Evolutionary conservation across 2,888 invertebrate species (phyloP).

Genomic region (Ochropleura leucogaster): DNA sequence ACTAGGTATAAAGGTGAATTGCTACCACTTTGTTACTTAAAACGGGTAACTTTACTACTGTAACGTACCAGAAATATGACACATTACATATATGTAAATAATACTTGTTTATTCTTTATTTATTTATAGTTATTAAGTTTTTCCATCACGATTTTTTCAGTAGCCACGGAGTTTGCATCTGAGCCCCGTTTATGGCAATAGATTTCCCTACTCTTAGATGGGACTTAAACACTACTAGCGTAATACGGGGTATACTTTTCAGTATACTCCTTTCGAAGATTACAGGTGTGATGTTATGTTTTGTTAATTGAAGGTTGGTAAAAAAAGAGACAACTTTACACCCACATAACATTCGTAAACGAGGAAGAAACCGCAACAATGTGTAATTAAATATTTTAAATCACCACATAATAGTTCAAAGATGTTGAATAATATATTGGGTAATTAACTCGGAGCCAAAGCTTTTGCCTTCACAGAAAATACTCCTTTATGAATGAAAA

Average conservation of each 20-base stretch:
- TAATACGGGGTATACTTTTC: too few species aligned
- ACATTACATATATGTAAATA: neutral
- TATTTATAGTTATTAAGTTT: neutral
- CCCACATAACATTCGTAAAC: too few species aligned
- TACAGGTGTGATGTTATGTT: too few species aligned
- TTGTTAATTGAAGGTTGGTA: too few species aligned
- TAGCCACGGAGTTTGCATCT: too few species aligned
- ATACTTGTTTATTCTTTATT: neutral
- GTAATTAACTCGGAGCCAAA: neutral
- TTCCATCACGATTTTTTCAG: too few species aligned
- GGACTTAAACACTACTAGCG: too few species aligned
- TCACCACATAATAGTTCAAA: neutral
- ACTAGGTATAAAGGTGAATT: neutral
- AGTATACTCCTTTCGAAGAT: too few species aligned
- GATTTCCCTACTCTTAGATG: too few species aligned
- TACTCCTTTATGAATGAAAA: neutral
- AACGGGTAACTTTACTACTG: neutral
- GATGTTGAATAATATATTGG: neutral
- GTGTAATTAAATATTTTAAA: neutral
- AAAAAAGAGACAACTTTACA: too few species aligned
- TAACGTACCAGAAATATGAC: neutral
- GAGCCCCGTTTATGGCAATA: too few species aligned
- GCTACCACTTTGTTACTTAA: neutral
- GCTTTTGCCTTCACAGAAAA: neutral
- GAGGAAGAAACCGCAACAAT: neutral